phyloP scores from a whole-genome alignment of 2,888 invertebrate species.

The Eurytoma californica region DNA sequence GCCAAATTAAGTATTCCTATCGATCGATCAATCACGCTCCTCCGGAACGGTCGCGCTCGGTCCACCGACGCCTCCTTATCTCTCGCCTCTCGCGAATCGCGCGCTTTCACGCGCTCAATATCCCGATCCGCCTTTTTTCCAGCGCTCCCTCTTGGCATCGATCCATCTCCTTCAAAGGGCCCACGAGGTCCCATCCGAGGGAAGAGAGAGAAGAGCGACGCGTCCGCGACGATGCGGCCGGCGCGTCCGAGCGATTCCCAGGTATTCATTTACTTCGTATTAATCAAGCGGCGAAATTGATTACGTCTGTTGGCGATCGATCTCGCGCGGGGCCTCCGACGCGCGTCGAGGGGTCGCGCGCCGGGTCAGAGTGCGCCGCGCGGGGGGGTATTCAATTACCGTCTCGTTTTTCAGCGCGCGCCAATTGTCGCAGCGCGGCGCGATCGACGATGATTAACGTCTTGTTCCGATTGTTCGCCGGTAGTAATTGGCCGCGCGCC shows the following conservation, averaged over 20 bases:
- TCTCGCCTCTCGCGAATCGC: conserved; percentile 42
- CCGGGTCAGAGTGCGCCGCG: conserved; percentile 15
- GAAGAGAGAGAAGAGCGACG: conserved; percentile 11
- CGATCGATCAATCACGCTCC: conserved; percentile 36
- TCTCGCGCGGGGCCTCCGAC: conserved; percentile 35
- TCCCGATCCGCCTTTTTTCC: no score
- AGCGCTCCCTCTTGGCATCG: conserved; percentile 43
- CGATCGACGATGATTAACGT: conserved; percentile 36
- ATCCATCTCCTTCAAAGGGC: conserved; percentile 51
- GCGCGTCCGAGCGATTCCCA: conserved; percentile 66
- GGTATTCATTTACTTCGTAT: conserved; percentile 73
- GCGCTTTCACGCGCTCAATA: neutral
- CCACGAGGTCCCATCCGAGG: conserved; percentile 11
- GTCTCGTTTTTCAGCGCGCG: conserved; percentile 44
- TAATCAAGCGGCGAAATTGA: conserved; percentile 73
- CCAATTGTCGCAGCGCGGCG: conserved; percentile 33
- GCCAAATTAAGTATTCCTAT: conserved; percentile 20
- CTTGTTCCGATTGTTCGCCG: conserved; percentile 43
- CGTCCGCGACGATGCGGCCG: conserved; percentile 43
- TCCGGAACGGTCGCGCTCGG: conserved; percentile 30
- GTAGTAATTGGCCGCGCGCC: conserved; percentile 41
- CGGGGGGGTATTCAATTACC: conserved; percentile 32
- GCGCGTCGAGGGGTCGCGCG: neutral
- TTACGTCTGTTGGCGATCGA: conserved; percentile 61
- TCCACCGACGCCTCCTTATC: conserved; percentile 27